Base-by-base conservation (phyloP, 2,113 vertebrate species). In the Rattus rattus region DNA sequence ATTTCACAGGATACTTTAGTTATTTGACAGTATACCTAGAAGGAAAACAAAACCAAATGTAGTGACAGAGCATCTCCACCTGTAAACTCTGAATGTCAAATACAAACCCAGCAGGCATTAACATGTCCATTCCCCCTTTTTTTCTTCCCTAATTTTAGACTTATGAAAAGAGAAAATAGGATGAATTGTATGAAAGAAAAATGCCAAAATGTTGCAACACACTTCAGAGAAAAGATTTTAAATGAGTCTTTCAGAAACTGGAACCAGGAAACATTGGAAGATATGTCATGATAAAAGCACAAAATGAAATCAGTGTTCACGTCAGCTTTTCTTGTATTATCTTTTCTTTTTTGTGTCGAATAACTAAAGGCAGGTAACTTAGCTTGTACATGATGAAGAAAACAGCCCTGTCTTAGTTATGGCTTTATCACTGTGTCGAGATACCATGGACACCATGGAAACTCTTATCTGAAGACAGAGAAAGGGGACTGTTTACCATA, bases 261-360 rank as follows among this genome's bases (percentile, higher is more conserved):
- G 85, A 94, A 91, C 90, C 88, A 72, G 73, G 56, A 87, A 94
- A 87, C 47, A 95, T 85, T 49, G 86, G 81, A 94, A 92, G 81
- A 91, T 88, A n/a, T 93, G 86, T 97, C 95, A 92, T 33, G 89
- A 14, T 83, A 83, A 97, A 96, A 95, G 22, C 30, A 93, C 70
- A 77, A 72, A 26, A n/a, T 69, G 39, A 91, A 94, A 92, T 72
- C 52, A 90, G 20, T 95, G 59, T 49, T 95, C 39, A 84, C 90
- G 56, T 63, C 93, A 67, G 72, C 97, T 28, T 98, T 92, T 96
- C 90, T 86, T 94, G n/a, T 92, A 97, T 96, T 91, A 96, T 54
- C 97, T 96, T 88, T 93, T 75, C 77, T 1, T 92, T 76, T 90
- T 89, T 94, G 20, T 95, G 93, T 52, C 94, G 72, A 90, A 63